Base-by-base conservation (phyloP, 2,113 vertebrate species). In the Micromys minutus region DNA sequence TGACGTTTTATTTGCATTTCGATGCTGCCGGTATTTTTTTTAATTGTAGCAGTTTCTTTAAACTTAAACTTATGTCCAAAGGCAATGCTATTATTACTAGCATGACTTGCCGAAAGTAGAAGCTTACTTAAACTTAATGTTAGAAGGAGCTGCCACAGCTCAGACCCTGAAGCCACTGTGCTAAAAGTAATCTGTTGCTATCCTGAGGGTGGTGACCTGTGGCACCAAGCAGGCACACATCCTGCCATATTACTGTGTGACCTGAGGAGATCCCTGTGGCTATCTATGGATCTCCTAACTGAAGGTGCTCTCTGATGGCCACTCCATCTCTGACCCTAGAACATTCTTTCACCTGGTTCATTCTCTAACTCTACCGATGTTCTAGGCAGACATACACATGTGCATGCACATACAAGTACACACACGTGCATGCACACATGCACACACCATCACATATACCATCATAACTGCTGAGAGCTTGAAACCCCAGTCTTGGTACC, bases 61-160 rank as follows among this genome's bases (percentile, higher is more conserved):
- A 79, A 84, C 19, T 83, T 80, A 76, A 91, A 55, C 74, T 76
- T 31, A 89, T 67, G 94, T 91, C 39, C 65, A 61, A 95, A 92
- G 29, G 39, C 52, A 52, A 26, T 1, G 22, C 75, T 55, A 24
- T 71, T 39, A 31, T 69, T 42, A 36, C 26, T 61, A 17, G 34
- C 15, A 57, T 31, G 34, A 67, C 61, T 87, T 93, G 22, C 42
- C 57, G 83, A 72, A 86, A 88, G 31, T 31, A 84, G 80, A 91
- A 84, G n/a, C 63, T 91, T 77, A 80, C 11, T 1, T 34, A 75
- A 93, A 71, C 50, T 9, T 74, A 84, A 52, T 26, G 22, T 45
- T 39, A 59, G 17, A 17, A 83, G 0, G 10, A n/a, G 61, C 87
- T 55, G 17, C 61, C 7, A 13, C 77, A 55, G 29, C 65, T 47